Conservation (phyloP, 2,113 vertebrate genomes). For the Tichodroma muraria region DNA sequence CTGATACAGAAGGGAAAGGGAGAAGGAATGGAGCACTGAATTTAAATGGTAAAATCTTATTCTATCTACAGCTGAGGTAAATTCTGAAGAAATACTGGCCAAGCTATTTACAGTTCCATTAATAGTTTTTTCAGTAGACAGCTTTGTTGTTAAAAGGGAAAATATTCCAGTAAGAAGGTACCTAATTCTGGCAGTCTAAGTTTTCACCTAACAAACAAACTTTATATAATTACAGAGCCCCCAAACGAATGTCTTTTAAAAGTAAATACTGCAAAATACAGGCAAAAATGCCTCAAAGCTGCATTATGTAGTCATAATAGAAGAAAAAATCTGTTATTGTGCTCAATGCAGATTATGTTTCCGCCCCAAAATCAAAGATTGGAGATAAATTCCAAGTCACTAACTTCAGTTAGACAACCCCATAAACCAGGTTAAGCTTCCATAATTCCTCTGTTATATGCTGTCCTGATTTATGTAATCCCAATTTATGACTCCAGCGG, state of each 20-base stretch:
- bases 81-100: neutral
- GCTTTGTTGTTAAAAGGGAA: neutral
- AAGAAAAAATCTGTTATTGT: neutral
- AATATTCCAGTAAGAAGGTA: neutral
- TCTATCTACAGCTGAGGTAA: neutral
- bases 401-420: neutral
- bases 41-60: neutral
- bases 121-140: neutral
- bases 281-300: neutral
- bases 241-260: neutral
- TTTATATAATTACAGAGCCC: neutral
- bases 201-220: neutral
- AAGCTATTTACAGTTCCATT: neutral
- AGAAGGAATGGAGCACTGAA: neutral
- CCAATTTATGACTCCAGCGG: neutral
- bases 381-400: neutral
- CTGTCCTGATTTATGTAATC: constrained; percentile 4
- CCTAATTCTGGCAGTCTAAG: neutral
- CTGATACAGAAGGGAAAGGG: neutral
- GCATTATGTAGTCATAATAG: neutral
- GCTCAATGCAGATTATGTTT: neutral
- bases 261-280: neutral
- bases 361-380: neutral
- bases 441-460: neutral
- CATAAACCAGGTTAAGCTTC: constrained; percentile 12